Conservation (phyloP, 1,140 invertebrate species). For the Caenorhabditis brenneri region DNA sequence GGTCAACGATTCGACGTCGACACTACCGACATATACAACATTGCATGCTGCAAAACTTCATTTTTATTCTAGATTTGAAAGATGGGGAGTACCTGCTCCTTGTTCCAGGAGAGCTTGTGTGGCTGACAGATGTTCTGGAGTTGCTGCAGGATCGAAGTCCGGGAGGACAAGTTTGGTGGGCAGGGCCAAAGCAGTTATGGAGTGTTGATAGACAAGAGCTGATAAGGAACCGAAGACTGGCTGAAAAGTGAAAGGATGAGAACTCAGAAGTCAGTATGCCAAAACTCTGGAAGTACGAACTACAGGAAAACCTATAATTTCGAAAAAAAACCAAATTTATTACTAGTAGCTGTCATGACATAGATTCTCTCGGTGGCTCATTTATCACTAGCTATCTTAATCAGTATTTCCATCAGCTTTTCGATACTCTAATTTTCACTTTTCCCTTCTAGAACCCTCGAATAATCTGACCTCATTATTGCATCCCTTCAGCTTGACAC, state of each 20-base stretch:
- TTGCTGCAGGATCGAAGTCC: conserved; percentile 75
- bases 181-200: conserved; percentile 89
- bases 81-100: conserved; percentile 81
- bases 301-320: too few relatives aligned
- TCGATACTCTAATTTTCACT: too few relatives aligned
- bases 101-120: conserved; percentile 77
- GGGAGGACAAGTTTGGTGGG: conserved; percentile 88
- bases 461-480: conserved; percentile 82
- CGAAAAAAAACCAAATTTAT: too few relatives aligned
- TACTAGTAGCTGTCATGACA: too few relatives aligned
- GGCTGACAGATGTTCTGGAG: conserved; percentile 71
- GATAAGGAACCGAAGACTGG: conserved; percentile 89
- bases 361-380: too few relatives aligned
- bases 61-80: too few relatives aligned
- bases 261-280: too few relatives aligned
- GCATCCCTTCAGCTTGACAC: conserved; percentile 92
- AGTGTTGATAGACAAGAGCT: conserved; percentile 96
- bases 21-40: conserved; percentile 86
- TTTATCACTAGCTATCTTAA: too few relatives aligned
- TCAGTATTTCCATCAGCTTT: too few relatives aligned
- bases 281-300: too few relatives aligned
- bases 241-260: too few relatives aligned
- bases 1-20: conserved; percentile 91
- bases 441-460: too few relatives aligned
- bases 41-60: conserved; percentile 87